Evolutionary conservation across 2,888 invertebrate genomes (phyloP).

Genomic region (Troglohyphantes excavatus): DNA sequence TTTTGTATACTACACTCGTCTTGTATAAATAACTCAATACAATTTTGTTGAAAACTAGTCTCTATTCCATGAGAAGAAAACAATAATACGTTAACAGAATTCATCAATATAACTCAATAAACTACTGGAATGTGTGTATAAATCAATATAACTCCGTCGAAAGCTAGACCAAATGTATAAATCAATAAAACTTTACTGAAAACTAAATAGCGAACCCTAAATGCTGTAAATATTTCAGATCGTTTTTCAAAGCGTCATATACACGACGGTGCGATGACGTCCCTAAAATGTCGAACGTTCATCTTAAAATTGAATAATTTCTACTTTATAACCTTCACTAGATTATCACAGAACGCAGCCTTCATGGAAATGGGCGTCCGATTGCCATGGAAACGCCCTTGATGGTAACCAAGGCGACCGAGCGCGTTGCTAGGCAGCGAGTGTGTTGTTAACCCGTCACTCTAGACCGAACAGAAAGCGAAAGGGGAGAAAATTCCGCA

Average conservation of each 20-base stretch:
- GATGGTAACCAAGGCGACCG: constrained; percentile 46
- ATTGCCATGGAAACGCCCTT: constrained; percentile 66
- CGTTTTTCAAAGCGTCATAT: too few species aligned
- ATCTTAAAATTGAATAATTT: constrained; percentile 49
- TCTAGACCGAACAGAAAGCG: constrained; percentile 47
- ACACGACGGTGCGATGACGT: too few species aligned
- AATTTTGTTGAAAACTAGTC: background rate
- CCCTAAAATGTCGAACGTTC: background rate
- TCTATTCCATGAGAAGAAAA: background rate
- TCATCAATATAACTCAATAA: too few species aligned
- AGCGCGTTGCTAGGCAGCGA: constrained; percentile 61
- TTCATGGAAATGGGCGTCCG: constrained; percentile 57
- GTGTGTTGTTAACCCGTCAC: constrained; percentile 72
- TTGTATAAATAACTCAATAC: too few species aligned
- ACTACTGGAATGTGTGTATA: background rate
- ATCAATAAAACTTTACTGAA: background rate
- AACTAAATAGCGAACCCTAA: background rate
- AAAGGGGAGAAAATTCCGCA: constrained; percentile 59
- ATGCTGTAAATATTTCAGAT: background rate
- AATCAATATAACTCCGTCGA: background rate
- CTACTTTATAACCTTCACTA: background rate
- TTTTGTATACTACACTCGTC: too few species aligned
- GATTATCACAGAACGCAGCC: constrained; percentile 37
- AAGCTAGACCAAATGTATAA: background rate
- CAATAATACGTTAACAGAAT: background rate